phyloP scores from a whole-genome alignment of 2,113 vertebrate species.

The Equus quagga region DNA sequence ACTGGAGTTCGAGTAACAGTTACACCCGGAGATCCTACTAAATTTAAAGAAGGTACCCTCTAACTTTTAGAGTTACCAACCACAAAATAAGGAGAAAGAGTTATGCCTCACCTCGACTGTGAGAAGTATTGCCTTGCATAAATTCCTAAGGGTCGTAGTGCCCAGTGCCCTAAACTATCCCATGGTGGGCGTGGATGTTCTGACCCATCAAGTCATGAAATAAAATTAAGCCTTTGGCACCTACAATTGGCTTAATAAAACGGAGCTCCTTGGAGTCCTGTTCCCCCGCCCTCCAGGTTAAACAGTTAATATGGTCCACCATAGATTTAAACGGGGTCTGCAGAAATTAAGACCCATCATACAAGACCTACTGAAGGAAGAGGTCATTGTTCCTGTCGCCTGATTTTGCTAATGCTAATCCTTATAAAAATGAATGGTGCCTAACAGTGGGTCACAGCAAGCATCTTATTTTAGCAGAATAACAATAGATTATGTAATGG shows the following conservation, averaged over 20 bases:
- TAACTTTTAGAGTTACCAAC: neutral
- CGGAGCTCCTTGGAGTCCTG: neutral
- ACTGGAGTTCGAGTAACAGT: neutral
- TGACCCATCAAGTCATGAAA: neutral
- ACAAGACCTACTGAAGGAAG: neutral
- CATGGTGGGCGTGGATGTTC: neutral
- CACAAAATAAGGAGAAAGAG: neutral
- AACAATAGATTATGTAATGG: neutral
- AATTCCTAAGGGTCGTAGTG: neutral
- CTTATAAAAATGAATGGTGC: neutral
- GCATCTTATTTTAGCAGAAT: neutral
- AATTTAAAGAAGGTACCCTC: neutral
- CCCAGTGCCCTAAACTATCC: neutral
- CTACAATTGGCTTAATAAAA: neutral
- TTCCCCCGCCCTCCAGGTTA: neutral
- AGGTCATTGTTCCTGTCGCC: neutral
- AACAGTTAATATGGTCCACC: neutral
- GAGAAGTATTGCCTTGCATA: neutral
- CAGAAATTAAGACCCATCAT: neutral
- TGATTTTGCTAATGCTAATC: neutral
- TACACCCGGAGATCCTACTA: neutral
- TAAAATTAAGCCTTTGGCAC: neutral
- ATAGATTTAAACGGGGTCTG: neutral
- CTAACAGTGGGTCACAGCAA: neutral
- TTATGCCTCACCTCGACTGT: neutral